A percentile compares a stretch with the other conserved stretches of the same genome.
These are phyloP conservation scores for Chrysodeixis includens DNA, from an alignment of 2,888 invertebrate genomes.

Conservation along the genomic window DNA sequence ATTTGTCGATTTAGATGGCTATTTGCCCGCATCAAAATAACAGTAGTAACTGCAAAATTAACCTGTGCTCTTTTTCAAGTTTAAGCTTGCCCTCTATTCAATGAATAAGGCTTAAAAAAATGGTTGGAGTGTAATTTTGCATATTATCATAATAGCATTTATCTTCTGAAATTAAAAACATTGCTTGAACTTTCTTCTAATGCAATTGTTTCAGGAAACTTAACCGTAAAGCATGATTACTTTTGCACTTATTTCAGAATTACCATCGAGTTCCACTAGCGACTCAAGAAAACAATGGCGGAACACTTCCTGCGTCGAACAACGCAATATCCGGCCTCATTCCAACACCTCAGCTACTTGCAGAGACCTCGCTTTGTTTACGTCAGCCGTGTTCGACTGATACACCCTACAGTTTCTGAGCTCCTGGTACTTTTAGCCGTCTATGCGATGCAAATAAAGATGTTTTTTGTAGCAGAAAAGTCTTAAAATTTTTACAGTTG, in stretches of 20 bases:
- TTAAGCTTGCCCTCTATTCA: too few relatives aligned
- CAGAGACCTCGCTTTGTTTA: constrained; percentile 35
- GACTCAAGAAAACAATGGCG: constrained; percentile 28
- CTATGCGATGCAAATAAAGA: too few relatives aligned
- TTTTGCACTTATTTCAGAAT: background rate
- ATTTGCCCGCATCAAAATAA: too few relatives aligned
- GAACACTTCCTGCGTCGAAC: constrained; percentile 59
- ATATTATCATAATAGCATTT: too few relatives aligned
- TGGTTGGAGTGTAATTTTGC: too few relatives aligned
- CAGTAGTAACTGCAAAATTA: too few relatives aligned
- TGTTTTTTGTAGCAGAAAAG: too few relatives aligned
- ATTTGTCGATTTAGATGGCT: too few relatives aligned
- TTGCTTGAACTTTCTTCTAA: background rate
- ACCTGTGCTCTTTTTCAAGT: too few relatives aligned
- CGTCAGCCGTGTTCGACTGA: constrained; percentile 30
- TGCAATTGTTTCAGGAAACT: background rate
- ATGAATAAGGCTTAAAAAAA: too few relatives aligned
- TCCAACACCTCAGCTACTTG: constrained; percentile 45
- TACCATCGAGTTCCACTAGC: constrained; percentile 3
- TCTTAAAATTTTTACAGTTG: too few relatives aligned
- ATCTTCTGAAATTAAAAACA: too few relatives aligned
- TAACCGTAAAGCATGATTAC: background rate
- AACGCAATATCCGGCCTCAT: constrained; percentile 65
- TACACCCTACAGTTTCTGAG: constrained; percentile 11
- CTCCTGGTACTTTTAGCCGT: constrained; percentile 10